Percentiles rank a stretch among this genome's conserved stretches.
These are phyloP conservation scores for Hecatera dysodea DNA, from an alignment of 2,888 invertebrate species.

Conservation along the genomic window DNA sequence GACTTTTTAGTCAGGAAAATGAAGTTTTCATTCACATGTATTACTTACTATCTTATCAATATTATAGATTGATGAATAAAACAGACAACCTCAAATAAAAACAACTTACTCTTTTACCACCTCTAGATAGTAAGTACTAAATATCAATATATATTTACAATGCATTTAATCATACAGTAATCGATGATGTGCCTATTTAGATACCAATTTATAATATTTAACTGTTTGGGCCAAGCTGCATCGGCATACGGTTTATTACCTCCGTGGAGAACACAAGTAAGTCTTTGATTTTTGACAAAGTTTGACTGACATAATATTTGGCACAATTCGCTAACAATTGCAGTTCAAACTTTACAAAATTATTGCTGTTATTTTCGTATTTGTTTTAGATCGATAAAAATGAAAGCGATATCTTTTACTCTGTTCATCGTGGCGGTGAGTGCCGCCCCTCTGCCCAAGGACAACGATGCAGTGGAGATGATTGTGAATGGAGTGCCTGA, in stretches of 20 bases:
- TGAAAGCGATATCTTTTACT: conserved; percentile 80
- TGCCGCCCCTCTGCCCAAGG: conserved; percentile 73
- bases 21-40: not conserved
- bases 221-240: conserved; percentile 32
- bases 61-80: conserved; percentile 19
- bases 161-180: conserved; percentile 50
- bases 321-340: conserved; percentile 6
- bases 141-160: conserved; percentile 12
- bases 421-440: conserved; percentile 78
- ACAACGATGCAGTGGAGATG: conserved; percentile 75
- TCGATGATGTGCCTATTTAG: not conserved
- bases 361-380: conserved; percentile 5
- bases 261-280: conserved; percentile 71
- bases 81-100: conserved; percentile 17
- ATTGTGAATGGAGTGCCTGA: conserved; percentile 80
- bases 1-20: not conserved
- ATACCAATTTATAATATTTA: conserved; percentile 54
- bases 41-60: not conserved
- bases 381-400: conserved; percentile 71
- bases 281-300: conserved; percentile 36
- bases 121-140: conserved; percentile 31
- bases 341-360: conserved; percentile 25
- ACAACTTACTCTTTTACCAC: conserved; percentile 56
- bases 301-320: conserved; percentile 30
- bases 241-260: conserved; percentile 68